These are phyloP conservation scores for Acrocephalus arundinaceus DNA, from an alignment of 2,113 vertebrate genomes.

Conservation along the genomic window DNA sequence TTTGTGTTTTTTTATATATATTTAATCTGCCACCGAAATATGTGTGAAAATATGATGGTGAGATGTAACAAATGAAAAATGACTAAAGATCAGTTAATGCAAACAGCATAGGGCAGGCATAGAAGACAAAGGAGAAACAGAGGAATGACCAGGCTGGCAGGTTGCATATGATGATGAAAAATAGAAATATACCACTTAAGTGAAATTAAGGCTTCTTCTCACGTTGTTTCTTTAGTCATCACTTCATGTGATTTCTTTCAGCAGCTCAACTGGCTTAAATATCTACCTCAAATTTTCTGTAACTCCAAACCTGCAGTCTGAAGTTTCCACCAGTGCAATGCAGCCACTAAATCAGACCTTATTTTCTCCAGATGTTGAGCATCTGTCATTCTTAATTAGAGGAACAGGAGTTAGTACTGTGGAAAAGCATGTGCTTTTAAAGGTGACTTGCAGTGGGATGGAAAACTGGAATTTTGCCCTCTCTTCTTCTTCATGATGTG, in stretches of 20 bases:
- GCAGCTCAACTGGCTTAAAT: neutral
- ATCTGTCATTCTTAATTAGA: conserved; percentile 52
- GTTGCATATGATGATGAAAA: neutral
- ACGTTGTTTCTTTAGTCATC: neutral
- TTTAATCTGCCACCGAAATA: neutral
- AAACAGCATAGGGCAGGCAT: neutral
- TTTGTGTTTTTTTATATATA: neutral
- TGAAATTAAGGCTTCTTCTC: neutral
- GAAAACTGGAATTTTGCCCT: conserved; percentile 36
- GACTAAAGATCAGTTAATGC: neutral
- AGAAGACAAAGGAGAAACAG: neutral
- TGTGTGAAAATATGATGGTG: neutral
- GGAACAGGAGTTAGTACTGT: neutral
- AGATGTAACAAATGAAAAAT: neutral
- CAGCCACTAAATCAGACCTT: neutral
- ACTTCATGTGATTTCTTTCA: neutral
- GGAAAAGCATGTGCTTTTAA: neutral
- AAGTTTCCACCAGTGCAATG: conserved; percentile 6
- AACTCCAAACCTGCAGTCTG: neutral
- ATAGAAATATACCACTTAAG: neutral
- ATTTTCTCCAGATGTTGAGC: conserved; percentile 50
- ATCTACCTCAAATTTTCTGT: neutral
- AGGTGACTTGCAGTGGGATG: neutral
- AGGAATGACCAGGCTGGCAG: neutral
- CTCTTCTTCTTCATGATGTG: neutral